Conservation (phyloP, 1,140 invertebrate genomes). For the Polypedilum vanderplanki region DNA sequence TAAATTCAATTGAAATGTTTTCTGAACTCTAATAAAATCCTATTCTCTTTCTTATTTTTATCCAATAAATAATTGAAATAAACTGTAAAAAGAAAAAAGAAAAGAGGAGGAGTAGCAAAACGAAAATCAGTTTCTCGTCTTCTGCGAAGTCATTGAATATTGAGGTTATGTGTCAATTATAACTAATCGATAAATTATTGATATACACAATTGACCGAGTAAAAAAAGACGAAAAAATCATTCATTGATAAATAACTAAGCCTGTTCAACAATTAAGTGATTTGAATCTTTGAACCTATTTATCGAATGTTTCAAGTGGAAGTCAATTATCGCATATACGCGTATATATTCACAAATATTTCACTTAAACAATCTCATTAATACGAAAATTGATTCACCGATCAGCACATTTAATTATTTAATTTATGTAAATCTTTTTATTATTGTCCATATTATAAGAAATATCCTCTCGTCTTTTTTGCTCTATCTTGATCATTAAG, state of each 20-base stretch:
- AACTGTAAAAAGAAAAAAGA: background rate
- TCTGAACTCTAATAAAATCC: background rate
- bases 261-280: background rate
- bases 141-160: background rate
- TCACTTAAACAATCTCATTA: conserved; percentile 16
- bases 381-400: conserved; percentile 25
- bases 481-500: background rate
- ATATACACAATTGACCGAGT: background rate
- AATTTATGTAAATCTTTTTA: conserved; percentile 29
- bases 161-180: conserved; percentile 27
- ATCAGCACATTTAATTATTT: conserved; percentile 27
- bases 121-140: background rate
- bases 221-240: background rate
- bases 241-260: background rate
- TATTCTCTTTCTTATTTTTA: background rate
- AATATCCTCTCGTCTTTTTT: background rate
- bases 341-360: background rate
- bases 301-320: too few species aligned
- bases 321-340: too few species aligned
- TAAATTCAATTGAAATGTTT: background rate
- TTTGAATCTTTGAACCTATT: conserved; percentile 6
- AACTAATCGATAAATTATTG: background rate
- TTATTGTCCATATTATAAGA: conserved; percentile 22
- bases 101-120: background rate
- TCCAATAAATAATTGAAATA: background rate